Base-by-base conservation (phyloP, 2,888 invertebrate species). In the Drosophila quinaria region DNA sequence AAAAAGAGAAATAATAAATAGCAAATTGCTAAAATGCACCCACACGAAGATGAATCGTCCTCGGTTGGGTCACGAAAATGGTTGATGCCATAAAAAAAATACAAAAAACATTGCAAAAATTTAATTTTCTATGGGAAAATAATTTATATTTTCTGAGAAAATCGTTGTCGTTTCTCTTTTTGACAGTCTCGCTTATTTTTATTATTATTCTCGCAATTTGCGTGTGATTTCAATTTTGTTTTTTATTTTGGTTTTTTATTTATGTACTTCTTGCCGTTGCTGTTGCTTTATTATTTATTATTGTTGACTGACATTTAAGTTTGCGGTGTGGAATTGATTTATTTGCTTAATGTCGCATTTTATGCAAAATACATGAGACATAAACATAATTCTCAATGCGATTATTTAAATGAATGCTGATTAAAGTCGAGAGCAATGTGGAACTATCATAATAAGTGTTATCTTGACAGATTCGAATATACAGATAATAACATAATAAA, bases 41-140 rank as follows among this genome's bases (percentile, higher is more conserved):
- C 74, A 78, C 78, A 58, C 70, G 59, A 78, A 76, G 79, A 80
- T 77, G 83, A 75, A 76, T 72, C 71, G 70, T 47, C 67, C 17
- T 62, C 79, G 41, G 68, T 35, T 54, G 41, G 29, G 83, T 83
- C 86, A 83, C 83, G 83, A 81, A 76, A 68, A 70, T 55, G 39
- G 46, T 64, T 49, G 50, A 70, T 75, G 67, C 50, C 61, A 68
- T 37, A 55, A 64, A 54, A 42, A 42, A 49, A 15, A 52, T n/a
- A 22, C 22, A 4, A 22, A 22, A 22, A 22, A n/a, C 22, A 44
- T 42, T 2, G 41, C 47, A 52, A 71, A 65, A 74, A 72, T 66
- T 64, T 46, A 63, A 52, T 75, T 78, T 58, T 70, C 62, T 62
- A 68, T 78, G 76, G 79, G 79, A 78, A 78, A 74, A 78, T 78